Evolutionary conservation across 2,113 vertebrate genomes (phyloP), one percentile per base, ranked within the genome.

Genomic region (Eretmochelys imbricata): DNA sequence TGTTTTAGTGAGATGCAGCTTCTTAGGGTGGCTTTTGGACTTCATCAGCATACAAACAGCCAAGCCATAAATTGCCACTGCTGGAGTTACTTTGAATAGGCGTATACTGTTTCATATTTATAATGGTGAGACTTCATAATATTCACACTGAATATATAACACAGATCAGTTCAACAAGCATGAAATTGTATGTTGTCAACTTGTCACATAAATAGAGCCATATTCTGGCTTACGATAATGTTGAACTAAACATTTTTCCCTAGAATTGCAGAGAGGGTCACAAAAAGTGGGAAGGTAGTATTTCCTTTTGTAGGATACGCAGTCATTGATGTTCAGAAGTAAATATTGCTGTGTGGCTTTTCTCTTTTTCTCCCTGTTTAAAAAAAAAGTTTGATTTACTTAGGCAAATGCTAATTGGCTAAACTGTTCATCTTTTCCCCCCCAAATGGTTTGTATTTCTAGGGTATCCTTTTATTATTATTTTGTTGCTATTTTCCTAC

Each of bases 151-250:
- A 98, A 98, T 98, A 98, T 98, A 97, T 98, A 98, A 98, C 98
- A 98, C 98, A 97, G 97, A 98, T 98, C 98, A 98, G 98, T 98
- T 98, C 98, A 98, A 98, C 98, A 98, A 98, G 98, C 98, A 98
- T 98, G 98, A 98, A 98, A 98, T 99, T 98, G 98, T 98, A 98
- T 98, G 98, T 98, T 99, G 98, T 98, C 98, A 98, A 98, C 98
- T 98, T 98, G 98, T 98, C 98, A 98, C 97, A 98, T 98, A 98
- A 98, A 98, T 98, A 98, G 98, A 98, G 98, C 98, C 97, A 96
- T 98, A 98, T 97, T 98, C 97, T 94, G 96, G 96, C 96, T 98
- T 96, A 95, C 42, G 13, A 98, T 98, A 98, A 98, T 97, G 98
- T 98, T 97, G 97, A 97, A 98, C 97, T 97, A 98, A 98, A 94